Evolutionary conservation across 37 sponge, comb jelly and placozoan genomes (phyloP), one percentile per base, ranked within the genome.

Genomic region (Ianthella basta): DNA sequence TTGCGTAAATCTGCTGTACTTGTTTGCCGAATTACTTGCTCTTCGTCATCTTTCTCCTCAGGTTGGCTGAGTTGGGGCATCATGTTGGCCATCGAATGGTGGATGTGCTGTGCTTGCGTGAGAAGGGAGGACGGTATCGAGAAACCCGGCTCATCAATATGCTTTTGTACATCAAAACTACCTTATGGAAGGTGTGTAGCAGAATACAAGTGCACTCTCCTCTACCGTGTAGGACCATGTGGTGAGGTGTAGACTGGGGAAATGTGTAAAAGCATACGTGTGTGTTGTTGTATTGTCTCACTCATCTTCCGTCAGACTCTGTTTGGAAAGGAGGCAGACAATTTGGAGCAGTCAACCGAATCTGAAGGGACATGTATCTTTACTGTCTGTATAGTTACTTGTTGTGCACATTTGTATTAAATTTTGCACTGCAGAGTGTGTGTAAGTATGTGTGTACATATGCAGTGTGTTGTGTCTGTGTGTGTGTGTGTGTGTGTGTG

Each of bases 311-410:
- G 8, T 21, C 39, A 95, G 92, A 94, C 88, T 25, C 59, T 96
- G 64, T 98, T 98, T 90, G 96, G 96, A 20, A 98, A 96, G 50
- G 99, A 98, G 66, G 99, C 99, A 32, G 99, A 98, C 77, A 89
- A 95, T 40, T 38, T 98, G 57, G 99, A 98, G 75, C 91, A 92
- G 35, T 92, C 96, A 23, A 92, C 91, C 63, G 96, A 91, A 15
- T 87, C 83, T 81, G 95, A 94, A 63, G 88, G 87, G 66, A 98
- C 93, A 15, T 98, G 95, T 94, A 91, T 88, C 87, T 86, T 81
- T 29, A 66, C 29, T 30, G 60, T 8, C 59, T 23, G 56, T 50
- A 13, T 34, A n/a, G n/a, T 30, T 21, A n/a, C 18, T 3, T 44
- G 50, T 44, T 44, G 8, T 8, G 50, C 8, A 44, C 50, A 44